phyloP scores from a whole-genome alignment of 2,797 vertebrate species.

The Columba guinea region DNA sequence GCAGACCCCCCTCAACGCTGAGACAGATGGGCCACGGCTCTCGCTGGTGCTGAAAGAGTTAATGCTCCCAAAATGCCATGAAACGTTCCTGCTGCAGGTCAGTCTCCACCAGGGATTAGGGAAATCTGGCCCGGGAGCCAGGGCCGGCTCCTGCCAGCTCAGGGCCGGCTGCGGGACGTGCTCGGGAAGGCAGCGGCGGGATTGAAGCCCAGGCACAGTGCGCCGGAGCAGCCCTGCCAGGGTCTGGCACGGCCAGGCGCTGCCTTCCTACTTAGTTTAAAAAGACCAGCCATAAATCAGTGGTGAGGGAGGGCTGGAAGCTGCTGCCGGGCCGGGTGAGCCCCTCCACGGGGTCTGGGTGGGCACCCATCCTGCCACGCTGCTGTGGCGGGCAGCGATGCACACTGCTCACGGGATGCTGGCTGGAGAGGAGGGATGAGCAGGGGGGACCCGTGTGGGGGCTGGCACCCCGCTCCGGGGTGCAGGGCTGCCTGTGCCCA shows the following conservation, averaged over 20 bases:
- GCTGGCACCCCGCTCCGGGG: background rate
- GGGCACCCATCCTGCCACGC: background rate
- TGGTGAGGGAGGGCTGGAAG: background rate
- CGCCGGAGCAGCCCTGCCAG: background rate
- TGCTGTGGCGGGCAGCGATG: background rate
- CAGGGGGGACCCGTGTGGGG: fast-evolving
- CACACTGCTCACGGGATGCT: background rate
- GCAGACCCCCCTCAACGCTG: fast-evolving
- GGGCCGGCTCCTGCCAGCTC: constrained; percentile 13
- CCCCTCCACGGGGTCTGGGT: background rate
- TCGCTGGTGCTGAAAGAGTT: background rate
- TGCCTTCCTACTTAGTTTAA: background rate
- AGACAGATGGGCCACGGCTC: background rate
- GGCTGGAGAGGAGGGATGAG: background rate
- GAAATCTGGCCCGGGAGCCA: constrained; percentile 10
- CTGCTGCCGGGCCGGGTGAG: fast-evolving
- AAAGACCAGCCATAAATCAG: background rate
- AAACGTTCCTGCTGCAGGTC: constrained; percentile 49
- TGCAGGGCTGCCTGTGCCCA: too few species aligned
- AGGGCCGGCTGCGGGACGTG: background rate
- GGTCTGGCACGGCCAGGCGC: background rate
- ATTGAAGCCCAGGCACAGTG: background rate
- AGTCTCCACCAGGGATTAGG: constrained; percentile 35
- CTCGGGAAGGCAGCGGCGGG: background rate
- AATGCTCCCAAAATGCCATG: constrained; percentile 11